Base-by-base conservation (phyloP, 1,140 invertebrate genomes). In the Lordiphosa mommai region DNA sequence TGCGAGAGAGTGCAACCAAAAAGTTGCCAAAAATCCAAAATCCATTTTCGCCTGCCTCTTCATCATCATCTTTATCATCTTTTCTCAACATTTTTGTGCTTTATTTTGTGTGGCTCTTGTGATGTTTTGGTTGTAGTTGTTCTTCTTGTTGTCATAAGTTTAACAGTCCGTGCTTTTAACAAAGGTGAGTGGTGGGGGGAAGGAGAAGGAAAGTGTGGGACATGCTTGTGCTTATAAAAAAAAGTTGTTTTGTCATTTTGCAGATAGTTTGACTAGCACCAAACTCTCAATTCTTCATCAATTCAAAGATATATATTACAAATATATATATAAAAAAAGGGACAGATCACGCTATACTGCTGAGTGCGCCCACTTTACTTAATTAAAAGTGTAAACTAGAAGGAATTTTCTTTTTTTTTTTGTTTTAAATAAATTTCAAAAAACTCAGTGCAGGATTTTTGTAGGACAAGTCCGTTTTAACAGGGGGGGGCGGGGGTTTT, bases 241-340 rank as follows among this genome's bases (percentile, higher is more conserved):
- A 48, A 48, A 57, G 55, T 53, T 20, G 43, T 67, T 36, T 60
- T 64, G 66, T 64, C 56, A 63, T 76, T 76, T 82, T 82, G 77
- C 77, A 84, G 67, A 77, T 84, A 82, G 79, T 82, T 87, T 82
- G 86, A 87, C 86, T 88, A 88, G 86, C 80, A 88, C 74, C 86
- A 82, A 82, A 82, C 77, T 82, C 77, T 82, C 72, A 70, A 82
- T 80, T 71, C 60, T 60, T 55, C 61, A 10, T 43, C 72, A 51
- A 53, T 52, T 46, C 34, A 41, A 61, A 49, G 57, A 46, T 47
- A 59, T 73, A 49, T 84, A 59, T n/a, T n/a, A 55, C 61, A 60
- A 59, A 79, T 60, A 61, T 58, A 60, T 71, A 76, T 82, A 76
- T 23, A 23, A 23, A 23, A 23, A 6, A 23, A 23, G 5, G 20